A percentile compares a stretch with the other conserved stretches of the same genome.
These are phyloP conservation scores for Watsonalla binaria DNA, from an alignment of 2,888 invertebrate genomes.

Conservation along the genomic window DNA sequence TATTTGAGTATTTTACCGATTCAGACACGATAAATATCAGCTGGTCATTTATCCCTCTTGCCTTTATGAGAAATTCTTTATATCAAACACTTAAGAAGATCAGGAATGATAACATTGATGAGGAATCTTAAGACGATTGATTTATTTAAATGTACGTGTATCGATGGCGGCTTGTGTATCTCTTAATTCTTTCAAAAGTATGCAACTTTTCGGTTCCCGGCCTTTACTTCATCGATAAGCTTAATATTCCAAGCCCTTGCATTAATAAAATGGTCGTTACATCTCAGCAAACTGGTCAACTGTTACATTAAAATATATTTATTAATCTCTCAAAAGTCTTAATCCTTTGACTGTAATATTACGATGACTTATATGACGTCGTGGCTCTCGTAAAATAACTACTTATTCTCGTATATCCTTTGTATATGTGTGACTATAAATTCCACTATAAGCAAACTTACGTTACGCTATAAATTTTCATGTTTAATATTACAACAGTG, in stretches of 20 bases:
- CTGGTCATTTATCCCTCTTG: slow-evolving; percentile 37
- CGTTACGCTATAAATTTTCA: slow-evolving; percentile 6
- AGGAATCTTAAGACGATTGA: slow-evolving; percentile 46
- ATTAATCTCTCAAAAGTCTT: too few relatives aligned
- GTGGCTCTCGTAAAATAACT: background rate
- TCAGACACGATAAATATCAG: slow-evolving; percentile 39
- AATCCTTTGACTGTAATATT: background rate
- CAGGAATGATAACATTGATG: slow-evolving; percentile 34
- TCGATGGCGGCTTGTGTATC: slow-evolving; percentile 29
- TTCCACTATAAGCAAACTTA: background rate
- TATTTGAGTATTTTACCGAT: slow-evolving; percentile 39
- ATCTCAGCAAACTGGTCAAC: background rate
- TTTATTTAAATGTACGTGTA: slow-evolving; percentile 43
- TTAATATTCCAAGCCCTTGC: background rate
- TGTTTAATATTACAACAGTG: slow-evolving; percentile 38
- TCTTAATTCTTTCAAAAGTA: background rate
- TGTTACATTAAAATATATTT: too few relatives aligned
- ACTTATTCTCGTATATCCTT: background rate
- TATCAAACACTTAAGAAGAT: slow-evolving; percentile 37
- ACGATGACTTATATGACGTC: background rate
- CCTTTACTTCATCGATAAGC: background rate
- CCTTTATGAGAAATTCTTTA: slow-evolving; percentile 40
- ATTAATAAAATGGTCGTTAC: background rate
- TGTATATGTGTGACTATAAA: background rate
- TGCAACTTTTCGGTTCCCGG: background rate